These are phyloP conservation scores for Melanotaenia boesemani DNA, from an alignment of 2,797 vertebrate species.

Conservation along the genomic window DNA sequence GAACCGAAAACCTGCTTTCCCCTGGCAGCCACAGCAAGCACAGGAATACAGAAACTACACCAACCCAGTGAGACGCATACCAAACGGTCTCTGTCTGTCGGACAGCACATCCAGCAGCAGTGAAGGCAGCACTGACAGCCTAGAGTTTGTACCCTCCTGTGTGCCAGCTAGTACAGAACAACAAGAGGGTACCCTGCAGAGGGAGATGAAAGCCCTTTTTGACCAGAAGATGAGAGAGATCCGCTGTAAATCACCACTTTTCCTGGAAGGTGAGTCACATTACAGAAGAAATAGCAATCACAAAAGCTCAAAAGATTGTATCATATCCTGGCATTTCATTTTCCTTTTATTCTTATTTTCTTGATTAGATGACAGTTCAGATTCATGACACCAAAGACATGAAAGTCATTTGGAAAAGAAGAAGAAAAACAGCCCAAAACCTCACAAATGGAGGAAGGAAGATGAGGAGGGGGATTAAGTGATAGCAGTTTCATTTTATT, in stretches of 20 bases:
- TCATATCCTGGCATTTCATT: neutral
- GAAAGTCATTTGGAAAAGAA: constrained; percentile 11
- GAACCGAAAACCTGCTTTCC: constrained; percentile 70
- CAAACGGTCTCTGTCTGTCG: constrained; percentile 83
- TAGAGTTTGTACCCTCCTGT: constrained; percentile 76
- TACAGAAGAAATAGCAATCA: neutral
- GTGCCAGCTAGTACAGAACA: constrained; percentile 78
- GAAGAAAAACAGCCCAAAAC: neutral
- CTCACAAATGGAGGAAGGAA: constrained; percentile 9
- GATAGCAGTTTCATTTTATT: constrained; percentile 35
- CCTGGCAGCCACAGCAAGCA: constrained; percentile 74
- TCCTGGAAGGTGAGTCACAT: constrained; percentile 83
- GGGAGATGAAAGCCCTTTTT: constrained; percentile 96
- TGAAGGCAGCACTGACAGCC: constrained; percentile 83
- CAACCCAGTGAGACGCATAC: constrained; percentile 75
- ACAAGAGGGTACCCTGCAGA: constrained; percentile 91
- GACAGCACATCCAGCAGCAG: constrained; percentile 89
- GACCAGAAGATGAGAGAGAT: constrained; percentile 94
- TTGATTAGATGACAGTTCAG: constrained; percentile 50
- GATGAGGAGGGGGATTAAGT: neutral
- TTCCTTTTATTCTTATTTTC: neutral
- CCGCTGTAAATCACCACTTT: constrained; percentile 92
- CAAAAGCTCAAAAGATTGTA: neutral
- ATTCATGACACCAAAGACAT: constrained; percentile 33
- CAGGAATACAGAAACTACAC: constrained; percentile 75